Conservation (phyloP, 2,113 vertebrate genomes). For the Axis porcinus region DNA sequence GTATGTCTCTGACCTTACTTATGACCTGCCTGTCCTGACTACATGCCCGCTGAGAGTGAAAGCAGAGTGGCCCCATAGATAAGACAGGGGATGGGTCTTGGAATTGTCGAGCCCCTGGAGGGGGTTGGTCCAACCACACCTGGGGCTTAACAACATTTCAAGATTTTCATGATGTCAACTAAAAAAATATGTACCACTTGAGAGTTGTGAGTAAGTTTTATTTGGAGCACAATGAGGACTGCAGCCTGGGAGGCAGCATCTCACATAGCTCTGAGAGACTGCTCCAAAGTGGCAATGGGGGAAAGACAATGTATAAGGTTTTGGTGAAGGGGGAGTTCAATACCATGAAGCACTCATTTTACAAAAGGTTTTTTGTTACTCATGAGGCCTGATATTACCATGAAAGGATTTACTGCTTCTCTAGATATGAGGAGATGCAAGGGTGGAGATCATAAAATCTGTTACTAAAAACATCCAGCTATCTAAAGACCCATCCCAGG, state of each 20-base stretch:
- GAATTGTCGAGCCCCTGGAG: neutral
- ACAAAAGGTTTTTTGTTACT: neutral
- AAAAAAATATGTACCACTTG: neutral
- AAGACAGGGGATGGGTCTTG: neutral
- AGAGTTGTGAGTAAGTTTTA: neutral
- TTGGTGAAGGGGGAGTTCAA: neutral
- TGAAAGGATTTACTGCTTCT: neutral
- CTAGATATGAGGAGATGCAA: neutral
- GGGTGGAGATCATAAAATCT: neutral
- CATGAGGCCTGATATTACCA: neutral
- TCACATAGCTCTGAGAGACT: neutral
- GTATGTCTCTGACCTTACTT: neutral
- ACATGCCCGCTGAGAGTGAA: neutral
- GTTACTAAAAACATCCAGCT: neutral
- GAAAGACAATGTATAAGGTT: neutral
- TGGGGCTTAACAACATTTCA: neutral
- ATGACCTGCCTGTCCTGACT: too few relatives aligned
- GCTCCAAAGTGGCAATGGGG: rapidly evolving
- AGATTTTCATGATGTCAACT: neutral
- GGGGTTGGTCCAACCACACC: neutral
- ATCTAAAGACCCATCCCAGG: neutral
- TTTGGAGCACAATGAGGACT: neutral
- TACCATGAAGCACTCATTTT: neutral
- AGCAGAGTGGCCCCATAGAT: neutral
- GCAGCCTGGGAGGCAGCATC: neutral